Conservation (phyloP, 2,888 invertebrate genomes). For the Drosophila lutescens region DNA sequence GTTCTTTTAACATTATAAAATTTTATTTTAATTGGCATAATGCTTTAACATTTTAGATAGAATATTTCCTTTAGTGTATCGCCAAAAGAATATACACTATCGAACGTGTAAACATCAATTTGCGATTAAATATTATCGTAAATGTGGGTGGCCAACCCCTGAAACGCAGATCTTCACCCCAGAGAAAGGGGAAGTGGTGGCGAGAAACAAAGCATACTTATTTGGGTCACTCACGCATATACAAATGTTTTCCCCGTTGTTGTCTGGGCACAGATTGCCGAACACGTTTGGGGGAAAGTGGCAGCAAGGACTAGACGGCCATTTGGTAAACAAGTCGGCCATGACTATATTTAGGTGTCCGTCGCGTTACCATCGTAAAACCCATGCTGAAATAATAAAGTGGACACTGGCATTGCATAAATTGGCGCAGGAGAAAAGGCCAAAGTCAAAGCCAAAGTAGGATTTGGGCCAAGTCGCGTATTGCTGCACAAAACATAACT, state of each 20-base stretch:
- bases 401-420: constrained; percentile 25
- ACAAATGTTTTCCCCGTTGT: constrained; percentile 31
- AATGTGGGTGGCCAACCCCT: constrained; percentile 3
- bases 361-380: constrained; percentile 35
- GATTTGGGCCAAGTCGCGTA: constrained; percentile 40
- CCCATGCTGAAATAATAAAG: constrained; percentile 45
- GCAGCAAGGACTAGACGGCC: constrained; percentile 27
- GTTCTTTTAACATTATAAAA: no score
- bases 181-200: constrained; percentile 9
- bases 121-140: constrained; percentile 56
- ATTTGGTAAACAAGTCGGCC: constrained; percentile 49
- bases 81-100: neutral
- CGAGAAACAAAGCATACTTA: constrained; percentile 49
- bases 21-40: no score
- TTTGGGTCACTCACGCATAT: constrained; percentile 51
- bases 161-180: neutral
- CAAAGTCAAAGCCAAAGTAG: constrained; percentile 30
- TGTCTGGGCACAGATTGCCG: constrained; percentile 45
- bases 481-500: constrained; percentile 49
- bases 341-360: constrained; percentile 48
- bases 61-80: neutral
- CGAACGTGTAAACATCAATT: constrained; percentile 52
- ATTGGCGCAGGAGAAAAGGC: neutral
- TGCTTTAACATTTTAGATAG: no score
- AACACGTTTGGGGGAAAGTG: constrained; percentile 15